Conservation (phyloP, 30 jellyfish, hydroid and myxozoan species). For the Aurelia sp. region DNA sequence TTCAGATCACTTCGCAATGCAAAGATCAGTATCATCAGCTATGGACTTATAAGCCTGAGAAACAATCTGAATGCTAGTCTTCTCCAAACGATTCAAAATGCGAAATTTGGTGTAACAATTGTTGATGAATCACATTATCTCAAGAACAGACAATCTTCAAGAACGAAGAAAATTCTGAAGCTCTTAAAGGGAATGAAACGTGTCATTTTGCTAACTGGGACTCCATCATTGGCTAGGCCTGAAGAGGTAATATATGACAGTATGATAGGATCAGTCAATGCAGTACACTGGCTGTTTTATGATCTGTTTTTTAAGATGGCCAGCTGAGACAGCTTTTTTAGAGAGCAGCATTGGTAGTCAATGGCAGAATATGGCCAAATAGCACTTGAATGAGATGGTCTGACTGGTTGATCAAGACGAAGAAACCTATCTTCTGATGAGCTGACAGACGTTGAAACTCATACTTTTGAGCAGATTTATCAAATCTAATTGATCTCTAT, state of each 20-base stretch:
- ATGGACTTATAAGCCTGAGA: constrained; percentile 74
- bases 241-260: constrained; percentile 61
- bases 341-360: too few species aligned
- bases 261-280: not conserved
- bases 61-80: constrained; percentile 13
- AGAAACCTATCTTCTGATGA: too few species aligned
- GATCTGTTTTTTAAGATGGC: too few species aligned
- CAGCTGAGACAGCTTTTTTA: too few species aligned
- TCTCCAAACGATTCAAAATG: constrained; percentile 17
- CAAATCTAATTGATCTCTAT: too few species aligned
- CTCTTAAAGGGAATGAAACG: constrained; percentile 46
- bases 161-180: constrained; percentile 55
- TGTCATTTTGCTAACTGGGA: constrained; percentile 77
- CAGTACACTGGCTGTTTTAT: too few species aligned
- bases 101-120: constrained; percentile 81
- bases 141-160: constrained; percentile 54
- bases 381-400: too few species aligned
- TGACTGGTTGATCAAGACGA: too few species aligned
- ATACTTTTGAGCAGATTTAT: too few species aligned
- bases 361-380: too few species aligned
- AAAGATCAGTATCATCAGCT: constrained; percentile 70
- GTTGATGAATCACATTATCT: constrained; percentile 87
- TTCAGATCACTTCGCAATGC: constrained; percentile 55
- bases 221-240: constrained; percentile 96
- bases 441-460: too few species aligned